Evolutionary conservation across 2,888 invertebrate species (phyloP), one percentile per base, ranked within the genome.

Genomic region (Lysandra coridon): DNA sequence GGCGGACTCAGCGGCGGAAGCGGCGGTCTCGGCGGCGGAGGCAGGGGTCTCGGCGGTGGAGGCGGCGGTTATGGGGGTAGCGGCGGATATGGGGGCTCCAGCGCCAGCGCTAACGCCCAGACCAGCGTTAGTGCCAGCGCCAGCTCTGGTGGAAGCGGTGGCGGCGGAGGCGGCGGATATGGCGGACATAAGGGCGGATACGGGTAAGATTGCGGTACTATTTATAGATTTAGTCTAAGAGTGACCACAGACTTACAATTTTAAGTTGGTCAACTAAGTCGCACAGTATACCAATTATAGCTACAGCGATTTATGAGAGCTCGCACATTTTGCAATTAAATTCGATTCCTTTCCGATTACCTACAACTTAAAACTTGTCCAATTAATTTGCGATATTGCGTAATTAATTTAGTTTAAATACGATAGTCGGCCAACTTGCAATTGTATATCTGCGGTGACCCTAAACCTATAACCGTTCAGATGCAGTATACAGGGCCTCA

Each of bases 141-240:
- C 14, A 81, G 81, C 73, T 82, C 84, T 57, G 4, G 57, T 1
- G 57, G 1, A 17, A 82, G 83, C 53, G 57, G 1, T 17, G 82
- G 83, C 53, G 80, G 83, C 10, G 80, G 84, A n/a, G 80, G 83
- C 40, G 85, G 85, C 44, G 85, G 85, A 33, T 83, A 84, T 80
- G 84, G 86, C 17, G 85, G 86, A 1, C 82, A 85, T 74, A 86
- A 85, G 75, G 83, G 85, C 5, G 85, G 87, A 82, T 87, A 89
- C 81, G 88, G 89, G 90, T 90, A 81, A 86, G 84, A 74, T 17
- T 77, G 6, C 12, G 10, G 7, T 23, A 62, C 62, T 62, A n/a
- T n/a, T 14, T 5, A 57, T 44, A 44, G 6, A 1, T 17, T 57
- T 4, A 60, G 37, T 23, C 23, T 23, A 23, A 23, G 23, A 23